A percentile compares a stretch with the other conserved stretches of the same genome.
Evolutionary conservation across 1,140 invertebrate species (phyloP).

Genomic region (Aphidius gifuensis): DNA sequence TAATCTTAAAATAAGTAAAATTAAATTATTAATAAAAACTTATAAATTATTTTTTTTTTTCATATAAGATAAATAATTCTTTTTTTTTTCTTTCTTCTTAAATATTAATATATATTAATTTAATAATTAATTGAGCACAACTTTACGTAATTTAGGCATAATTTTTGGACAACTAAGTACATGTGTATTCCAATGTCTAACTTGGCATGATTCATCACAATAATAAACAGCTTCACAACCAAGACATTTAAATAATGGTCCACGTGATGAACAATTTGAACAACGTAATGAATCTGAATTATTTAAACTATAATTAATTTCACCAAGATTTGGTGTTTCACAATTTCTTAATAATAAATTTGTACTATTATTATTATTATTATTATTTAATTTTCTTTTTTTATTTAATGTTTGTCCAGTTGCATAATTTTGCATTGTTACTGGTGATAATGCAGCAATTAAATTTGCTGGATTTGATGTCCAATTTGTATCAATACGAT

Average conservation of each 20-base stretch:
- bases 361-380: constrained; percentile 7
- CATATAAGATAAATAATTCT: too few species aligned
- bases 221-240: constrained; percentile 45
- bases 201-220: constrained; percentile 46
- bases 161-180: constrained; percentile 44
- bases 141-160: constrained; percentile 49
- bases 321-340: constrained; percentile 40
- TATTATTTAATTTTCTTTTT: neutral
- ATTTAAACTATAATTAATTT: constrained; percentile 34
- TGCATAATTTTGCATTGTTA: constrained; percentile 12
- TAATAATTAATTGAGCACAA: constrained; percentile 29
- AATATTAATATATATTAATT: neutral
- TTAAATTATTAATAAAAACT: too few species aligned
- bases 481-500: constrained; percentile 15
- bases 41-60: too few species aligned
- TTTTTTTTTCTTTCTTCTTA: too few species aligned
- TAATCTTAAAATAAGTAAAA: too few species aligned
- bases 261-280: constrained; percentile 36
- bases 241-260: constrained; percentile 43
- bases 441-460: constrained; percentile 15
- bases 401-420: neutral
- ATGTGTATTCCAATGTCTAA: constrained; percentile 45
- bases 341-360: constrained; percentile 29
- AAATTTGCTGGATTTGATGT: constrained; percentile 17
- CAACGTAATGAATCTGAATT: constrained; percentile 29